Conservation (phyloP, 2,888 invertebrate genomes). For the Cacoxenus indagator region DNA sequence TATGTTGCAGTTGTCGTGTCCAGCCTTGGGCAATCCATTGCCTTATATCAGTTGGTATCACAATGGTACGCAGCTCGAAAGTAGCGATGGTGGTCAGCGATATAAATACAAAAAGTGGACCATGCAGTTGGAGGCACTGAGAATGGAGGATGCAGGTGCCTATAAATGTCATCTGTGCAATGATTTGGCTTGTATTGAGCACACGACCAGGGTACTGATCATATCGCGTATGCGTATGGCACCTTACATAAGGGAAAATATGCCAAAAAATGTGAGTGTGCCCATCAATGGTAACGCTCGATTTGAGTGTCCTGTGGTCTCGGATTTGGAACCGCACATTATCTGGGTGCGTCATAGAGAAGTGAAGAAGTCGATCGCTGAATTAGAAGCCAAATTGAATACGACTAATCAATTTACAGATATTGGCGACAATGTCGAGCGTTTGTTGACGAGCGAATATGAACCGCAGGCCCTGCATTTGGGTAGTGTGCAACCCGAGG, state of each 20-base stretch:
- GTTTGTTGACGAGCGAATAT: conserved; percentile 56
- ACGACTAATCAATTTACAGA: neutral
- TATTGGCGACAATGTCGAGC: neutral
- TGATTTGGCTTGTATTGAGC: conserved; percentile 80
- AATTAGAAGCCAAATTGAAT: neutral
- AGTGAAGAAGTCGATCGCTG: conserved; percentile 19
- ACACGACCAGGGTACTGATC: conserved; percentile 79
- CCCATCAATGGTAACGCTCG: conserved; percentile 78
- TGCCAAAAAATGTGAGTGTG: conserved; percentile 85
- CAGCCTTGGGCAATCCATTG: conserved; percentile 78
- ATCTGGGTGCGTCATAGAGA: conserved; percentile 75
- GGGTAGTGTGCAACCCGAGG: conserved; percentile 85
- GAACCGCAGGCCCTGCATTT: conserved; percentile 82
- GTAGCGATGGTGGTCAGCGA: conserved; percentile 35
- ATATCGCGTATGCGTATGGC: conserved; percentile 83
- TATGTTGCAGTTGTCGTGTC: conserved; percentile 80
- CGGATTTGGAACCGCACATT: conserved; percentile 86
- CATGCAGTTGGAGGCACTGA: conserved; percentile 82
- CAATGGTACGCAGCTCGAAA: conserved; percentile 76
- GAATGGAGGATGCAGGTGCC: conserved; percentile 85
- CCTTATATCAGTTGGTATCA: conserved; percentile 90
- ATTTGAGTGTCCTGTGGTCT: conserved; percentile 84
- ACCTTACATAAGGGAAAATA: conserved; percentile 84
- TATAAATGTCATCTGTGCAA: conserved; percentile 92
- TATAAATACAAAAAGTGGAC: conserved; percentile 79